Conservation (phyloP, 1,140 invertebrate species). For the Cephus cinctus region DNA sequence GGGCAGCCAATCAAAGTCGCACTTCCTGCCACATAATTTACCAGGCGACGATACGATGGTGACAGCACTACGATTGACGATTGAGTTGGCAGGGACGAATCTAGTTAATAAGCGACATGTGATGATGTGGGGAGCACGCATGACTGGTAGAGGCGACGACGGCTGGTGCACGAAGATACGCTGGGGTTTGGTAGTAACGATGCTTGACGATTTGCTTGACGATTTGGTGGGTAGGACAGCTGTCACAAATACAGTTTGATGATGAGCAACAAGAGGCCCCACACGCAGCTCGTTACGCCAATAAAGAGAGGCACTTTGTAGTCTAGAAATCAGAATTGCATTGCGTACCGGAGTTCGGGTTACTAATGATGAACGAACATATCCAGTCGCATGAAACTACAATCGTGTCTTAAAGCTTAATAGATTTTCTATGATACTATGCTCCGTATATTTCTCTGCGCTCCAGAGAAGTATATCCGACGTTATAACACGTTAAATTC, state of each 20-base stretch:
- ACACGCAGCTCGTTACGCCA: constrained; percentile 70
- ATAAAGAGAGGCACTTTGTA: constrained; percentile 69
- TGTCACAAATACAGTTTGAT: constrained; percentile 72
- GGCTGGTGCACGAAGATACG: constrained; percentile 51
- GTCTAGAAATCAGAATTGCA: constrained; percentile 63
- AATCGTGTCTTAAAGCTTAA: too few species aligned
- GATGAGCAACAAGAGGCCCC: constrained; percentile 68
- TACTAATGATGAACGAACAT: too few species aligned
- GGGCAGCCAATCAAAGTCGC: constrained; percentile 10
- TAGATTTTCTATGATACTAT: too few species aligned
- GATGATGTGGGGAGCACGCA: constrained; percentile 52
- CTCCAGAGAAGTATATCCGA: too few species aligned
- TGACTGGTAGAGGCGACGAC: constrained; percentile 53
- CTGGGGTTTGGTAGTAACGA: constrained; percentile 52
- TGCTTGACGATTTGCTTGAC: constrained; percentile 47
- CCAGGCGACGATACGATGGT: constrained; percentile 45
- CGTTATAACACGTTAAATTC: too few species aligned
- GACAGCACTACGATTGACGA: constrained; percentile 45
- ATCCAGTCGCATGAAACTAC: too few species aligned
- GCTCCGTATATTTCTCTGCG: too few species aligned
- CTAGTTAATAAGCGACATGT: constrained; percentile 56
- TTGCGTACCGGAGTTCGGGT: constrained; percentile 52
- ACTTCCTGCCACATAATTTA: constrained; percentile 28
- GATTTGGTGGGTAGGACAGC: constrained; percentile 46
- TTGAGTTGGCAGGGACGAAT: constrained; percentile 46